Base-by-base conservation (phyloP, 2,888 invertebrate species). In the Orthosia gothica region DNA sequence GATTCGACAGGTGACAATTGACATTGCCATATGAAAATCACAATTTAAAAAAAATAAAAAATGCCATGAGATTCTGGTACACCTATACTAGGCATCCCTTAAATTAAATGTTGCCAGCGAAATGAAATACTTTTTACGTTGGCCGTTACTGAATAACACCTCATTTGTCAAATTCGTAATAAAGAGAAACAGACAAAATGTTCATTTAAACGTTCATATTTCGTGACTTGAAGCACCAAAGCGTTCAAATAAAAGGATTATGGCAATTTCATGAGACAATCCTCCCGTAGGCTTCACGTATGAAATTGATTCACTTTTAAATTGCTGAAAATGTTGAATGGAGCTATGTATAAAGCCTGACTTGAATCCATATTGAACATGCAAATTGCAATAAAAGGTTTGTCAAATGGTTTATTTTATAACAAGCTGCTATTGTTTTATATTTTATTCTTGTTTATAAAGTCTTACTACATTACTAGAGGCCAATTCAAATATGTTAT, bases 161-260 rank as follows among this genome's bases (percentile, higher is more conserved):
- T 84, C 72, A 81, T 84, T 81, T 84, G 81, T 76, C 81, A 81
- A 81, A 73, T 61, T 64, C 55, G 52, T 81, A 79, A 79, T 81
- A 81, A 83, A 83, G 66, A 59, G 59, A 57, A 79, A 70, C 66
- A 67, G 55, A 74, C 79, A 66, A 79, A 83, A 83, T 74, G 74
- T 61, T 67, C 66, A 70, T 74, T 64, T 83, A 81, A 79, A 79
- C 70, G 59, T 59, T 45, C 47, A 79, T 79, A 70, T 74, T 79
- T 74, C 64, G 20, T 11, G 47, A 74, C 55, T 74, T 58, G 54
- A 63, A 63, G 50, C 58, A 61, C 47, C 13, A 16, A 18, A 50
- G 20, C 18, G n/a, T 67, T 67, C 23, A 45, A 26, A 66, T 69
- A 69, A 67, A 74, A 74, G 69, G 83, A 59, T 74, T 81, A 66